Evolutionary conservation across 2,888 invertebrate species (phyloP), one percentile per base, ranked within the genome.

Genomic region (Ypsolopha scabrella): DNA sequence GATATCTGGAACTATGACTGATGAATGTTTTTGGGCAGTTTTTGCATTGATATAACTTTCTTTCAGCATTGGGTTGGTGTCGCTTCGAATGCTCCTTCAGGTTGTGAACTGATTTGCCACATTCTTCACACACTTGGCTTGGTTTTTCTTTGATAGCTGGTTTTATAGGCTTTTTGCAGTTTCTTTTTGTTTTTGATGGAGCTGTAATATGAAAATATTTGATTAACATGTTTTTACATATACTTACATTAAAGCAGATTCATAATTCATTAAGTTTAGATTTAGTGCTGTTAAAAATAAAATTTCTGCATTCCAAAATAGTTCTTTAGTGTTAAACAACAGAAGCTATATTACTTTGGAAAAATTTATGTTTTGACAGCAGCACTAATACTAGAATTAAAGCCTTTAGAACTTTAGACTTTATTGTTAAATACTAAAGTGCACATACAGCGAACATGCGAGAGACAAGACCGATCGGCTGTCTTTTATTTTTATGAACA

Each of bases 1-100:
- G 72, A 6, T 65, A 62, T 33, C 73, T 65, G 2, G 75, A 65
- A 13, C 68, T 63, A 24, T 61, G 54, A 0, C 64, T 64, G 0
- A 61, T 43, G 51, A 83, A 86, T 7, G 55, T 54, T 58, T 76
- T 76, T 6, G 75, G 74, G 53, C 85, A 85, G 1, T 58, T 14
- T 39, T 69, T 68, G 55, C 85, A 85, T 24, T 68, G 64, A 7
- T 65, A 52, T 4, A 57, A 59, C 56, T 59, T 69, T 1, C 72
- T 60, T 8, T 60, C 56, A 0, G 59, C 54, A 0, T 51, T 13
- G 0, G 78, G 74, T 37, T 60, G 38, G 52, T 83, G 83, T 6
- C 53, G 55, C 9, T 56, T 51, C 33, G 66, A 33, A 38, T 44
- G 44, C 13, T 37, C 45, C 9, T 14, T 13, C n/a, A 35, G 10